A percentile compares a stretch with the other conserved stretches of the same genome.
Conservation (phyloP, 2,797 vertebrate genomes). For the Sebastes trivittatus region DNA sequence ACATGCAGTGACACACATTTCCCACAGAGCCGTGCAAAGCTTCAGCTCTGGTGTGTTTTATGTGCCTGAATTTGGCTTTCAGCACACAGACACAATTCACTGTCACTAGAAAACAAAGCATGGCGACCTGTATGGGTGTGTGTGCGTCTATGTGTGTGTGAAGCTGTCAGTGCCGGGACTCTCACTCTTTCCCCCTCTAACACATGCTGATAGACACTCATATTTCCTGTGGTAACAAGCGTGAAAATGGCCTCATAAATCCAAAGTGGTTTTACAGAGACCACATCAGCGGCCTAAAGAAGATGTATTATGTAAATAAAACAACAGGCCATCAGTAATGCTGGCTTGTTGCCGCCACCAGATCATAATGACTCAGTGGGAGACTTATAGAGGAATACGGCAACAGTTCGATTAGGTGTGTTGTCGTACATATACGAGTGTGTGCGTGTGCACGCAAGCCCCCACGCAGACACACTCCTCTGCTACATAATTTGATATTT, state of each 20-base stretch:
- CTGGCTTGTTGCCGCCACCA: conserved; percentile 58
- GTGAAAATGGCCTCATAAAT: conserved; percentile 80
- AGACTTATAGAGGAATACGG: conserved; percentile 67
- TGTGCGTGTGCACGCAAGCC: conserved; percentile 2
- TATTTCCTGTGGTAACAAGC: conserved; percentile 79
- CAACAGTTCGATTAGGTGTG: conserved; percentile 70
- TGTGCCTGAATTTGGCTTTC: conserved; percentile 55
- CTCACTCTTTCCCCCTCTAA: conserved; percentile 55
- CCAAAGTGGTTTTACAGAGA: conserved; percentile 73
- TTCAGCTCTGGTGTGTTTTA: conserved; percentile 49
- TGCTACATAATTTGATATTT: conserved; percentile 71
- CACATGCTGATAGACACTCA: conserved; percentile 74
- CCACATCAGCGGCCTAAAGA: conserved; percentile 71
- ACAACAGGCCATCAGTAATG: conserved; percentile 76
- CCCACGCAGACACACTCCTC: conserved; percentile 46
- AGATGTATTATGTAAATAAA: conserved; percentile 83
- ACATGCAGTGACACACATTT: background rate
- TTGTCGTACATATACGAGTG: background rate
- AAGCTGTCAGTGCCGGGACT: conserved; percentile 40
- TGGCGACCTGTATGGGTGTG: conserved; percentile 13
- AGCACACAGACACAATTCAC: conserved; percentile 57
- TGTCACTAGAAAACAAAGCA: conserved; percentile 61
- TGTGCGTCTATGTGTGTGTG: conserved; percentile 21
- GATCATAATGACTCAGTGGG: conserved; percentile 77
- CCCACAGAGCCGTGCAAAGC: conserved; percentile 10